Base-by-base conservation (phyloP, 2,797 vertebrate genomes). In the Onychomys leucogaster region DNA sequence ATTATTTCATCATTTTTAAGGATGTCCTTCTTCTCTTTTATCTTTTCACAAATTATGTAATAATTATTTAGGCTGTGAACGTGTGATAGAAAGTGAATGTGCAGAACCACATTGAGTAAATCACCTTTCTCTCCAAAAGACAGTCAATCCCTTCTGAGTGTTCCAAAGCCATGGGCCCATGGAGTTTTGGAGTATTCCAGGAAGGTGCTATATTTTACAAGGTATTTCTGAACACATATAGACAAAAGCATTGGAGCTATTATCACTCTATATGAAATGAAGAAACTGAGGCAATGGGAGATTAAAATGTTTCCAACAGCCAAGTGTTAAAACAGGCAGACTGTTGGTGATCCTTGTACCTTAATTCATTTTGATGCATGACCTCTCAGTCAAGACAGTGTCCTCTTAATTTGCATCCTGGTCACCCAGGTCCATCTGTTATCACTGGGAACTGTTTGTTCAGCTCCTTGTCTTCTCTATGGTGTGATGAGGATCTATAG, bases 21-120 rank as follows among this genome's bases (percentile, higher is more conserved):
- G 77, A 75, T 93, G 82, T 65, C 93, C 96, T 96, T 86, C 94
- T 96, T 97, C 96, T 89, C 89, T 95, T 94, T 97, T 92, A 97
- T 93, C 97, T 98, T 96, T 80, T 98, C 90, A 94, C 85, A 97
- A 93, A 93, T 97, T 96, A 93, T 88, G 59, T 96, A 96, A 98
- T 97, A 88, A 94, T 98, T 97, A 82, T 73, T 96, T 92, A 97
- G 83, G 91, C 83, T 94, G 71, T 95, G 97, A 94, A 92, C 37
- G 21, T 76, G 82, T 2, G 16, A 82, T 77, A 76, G 81, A 93
- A 89, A 95, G 75, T 32, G 46, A 94, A 95, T 55, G 59, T 13
- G 43, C 92, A 96, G 55, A 57, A 52, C 11, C 43, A 21, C 81
- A 34, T 10, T 73, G 59, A 94, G 75, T 16, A 81, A 90, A 61